Percentiles rank a stretch among this genome's conserved stretches.
These are phyloP conservation scores for Acinonyx jubatus DNA, from an alignment of 2,113 vertebrate genomes.

Conservation along the genomic window DNA sequence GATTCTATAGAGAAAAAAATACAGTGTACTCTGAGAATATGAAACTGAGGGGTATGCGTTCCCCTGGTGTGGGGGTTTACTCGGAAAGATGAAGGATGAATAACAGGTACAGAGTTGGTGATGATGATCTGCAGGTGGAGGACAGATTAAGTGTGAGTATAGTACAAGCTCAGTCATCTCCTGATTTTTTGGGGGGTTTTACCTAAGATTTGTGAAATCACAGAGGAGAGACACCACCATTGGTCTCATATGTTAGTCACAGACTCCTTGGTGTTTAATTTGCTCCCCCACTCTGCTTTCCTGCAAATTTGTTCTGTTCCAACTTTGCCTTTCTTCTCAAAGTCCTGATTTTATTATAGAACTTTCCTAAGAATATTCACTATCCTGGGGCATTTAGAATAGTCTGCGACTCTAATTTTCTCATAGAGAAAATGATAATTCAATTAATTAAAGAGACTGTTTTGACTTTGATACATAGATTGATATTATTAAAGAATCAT, in stretches of 20 bases:
- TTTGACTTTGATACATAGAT: background rate
- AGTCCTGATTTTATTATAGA: background rate
- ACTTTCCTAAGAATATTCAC: background rate
- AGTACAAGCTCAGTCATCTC: background rate
- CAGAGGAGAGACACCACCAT: accelerated
- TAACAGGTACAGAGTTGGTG: background rate
- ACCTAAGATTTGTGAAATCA: background rate
- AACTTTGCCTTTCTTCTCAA: background rate
- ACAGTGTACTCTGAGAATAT: background rate
- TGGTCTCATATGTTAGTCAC: background rate
- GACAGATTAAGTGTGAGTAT: background rate
- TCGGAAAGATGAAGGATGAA: background rate
- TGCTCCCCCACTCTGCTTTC: background rate
- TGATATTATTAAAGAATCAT: background rate
- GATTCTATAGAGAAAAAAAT: background rate
- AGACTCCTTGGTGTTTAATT: background rate
- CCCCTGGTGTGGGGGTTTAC: background rate
- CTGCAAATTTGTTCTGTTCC: background rate
- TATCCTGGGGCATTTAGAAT: background rate
- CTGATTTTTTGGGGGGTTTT: background rate
- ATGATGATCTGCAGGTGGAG: background rate
- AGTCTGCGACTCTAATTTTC: background rate
- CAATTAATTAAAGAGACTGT: background rate
- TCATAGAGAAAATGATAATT: background rate
- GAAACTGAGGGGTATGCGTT: background rate